These are phyloP conservation scores for Hiodon alosoides DNA, from an alignment of 2,113 vertebrate genomes.

Conservation along the genomic window DNA sequence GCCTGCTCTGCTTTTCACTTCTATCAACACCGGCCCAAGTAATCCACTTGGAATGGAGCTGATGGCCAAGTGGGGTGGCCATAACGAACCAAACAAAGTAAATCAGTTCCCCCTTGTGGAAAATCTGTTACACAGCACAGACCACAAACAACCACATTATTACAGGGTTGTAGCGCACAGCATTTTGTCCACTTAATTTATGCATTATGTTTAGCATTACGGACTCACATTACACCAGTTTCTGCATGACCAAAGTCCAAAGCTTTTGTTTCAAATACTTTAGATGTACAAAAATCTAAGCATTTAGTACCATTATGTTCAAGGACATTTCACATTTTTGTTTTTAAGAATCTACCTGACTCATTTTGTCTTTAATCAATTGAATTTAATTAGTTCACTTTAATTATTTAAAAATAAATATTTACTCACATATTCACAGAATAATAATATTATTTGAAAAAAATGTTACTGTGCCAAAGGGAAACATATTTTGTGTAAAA, in stretches of 20 bases:
- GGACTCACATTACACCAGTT: not conserved
- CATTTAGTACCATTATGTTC: too few relatives aligned
- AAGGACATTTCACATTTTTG: too few relatives aligned
- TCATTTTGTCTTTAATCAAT: too few relatives aligned
- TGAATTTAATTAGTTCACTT: too few relatives aligned
- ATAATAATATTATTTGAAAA: too few relatives aligned
- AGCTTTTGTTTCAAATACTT: not conserved
- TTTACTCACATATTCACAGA: too few relatives aligned
- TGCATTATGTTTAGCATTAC: not conserved
- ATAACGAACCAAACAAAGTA: not conserved
- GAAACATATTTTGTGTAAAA: too few relatives aligned
- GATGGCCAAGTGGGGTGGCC: not conserved
- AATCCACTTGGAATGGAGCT: not conserved
- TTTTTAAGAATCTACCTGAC: too few relatives aligned
- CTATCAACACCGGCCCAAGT: not conserved
- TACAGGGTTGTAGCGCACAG: not conserved
- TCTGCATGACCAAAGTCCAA: not conserved
- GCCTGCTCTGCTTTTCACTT: not conserved
- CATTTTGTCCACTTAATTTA: not conserved
- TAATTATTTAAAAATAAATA: too few relatives aligned
- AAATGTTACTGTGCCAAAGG: too few relatives aligned
- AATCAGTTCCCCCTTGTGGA: not conserved
- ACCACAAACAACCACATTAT: not conserved
- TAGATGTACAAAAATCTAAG: not conserved
- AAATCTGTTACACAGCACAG: not conserved